Percentiles rank a stretch among this genome's conserved stretches.
phyloP scores from a whole-genome alignment of 2,888 invertebrate species.

The Vanessa cardui region DNA sequence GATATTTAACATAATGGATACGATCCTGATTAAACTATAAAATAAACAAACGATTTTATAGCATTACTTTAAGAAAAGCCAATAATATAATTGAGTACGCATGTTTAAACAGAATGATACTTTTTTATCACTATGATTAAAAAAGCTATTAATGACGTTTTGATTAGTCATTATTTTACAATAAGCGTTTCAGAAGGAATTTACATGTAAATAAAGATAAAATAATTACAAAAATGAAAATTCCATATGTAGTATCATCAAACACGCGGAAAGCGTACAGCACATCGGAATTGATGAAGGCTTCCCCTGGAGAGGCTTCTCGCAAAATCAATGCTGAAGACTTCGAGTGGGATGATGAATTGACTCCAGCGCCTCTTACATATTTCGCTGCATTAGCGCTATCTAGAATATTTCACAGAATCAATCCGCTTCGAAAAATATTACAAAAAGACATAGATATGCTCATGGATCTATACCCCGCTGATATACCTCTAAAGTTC shows the following conservation, averaged over 20 bases:
- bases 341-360: conserved; percentile 71
- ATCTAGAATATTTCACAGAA: conserved; percentile 69
- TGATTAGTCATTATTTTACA: background rate
- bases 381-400: conserved; percentile 61
- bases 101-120: too few relatives aligned
- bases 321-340: conserved; percentile 70
- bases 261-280: conserved; percentile 63
- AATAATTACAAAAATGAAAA: conserved; percentile 59
- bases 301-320: conserved; percentile 54
- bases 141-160: too few relatives aligned
- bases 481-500: conserved; percentile 81
- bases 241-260: conserved; percentile 68
- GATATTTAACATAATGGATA: too few relatives aligned
- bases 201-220: too few relatives aligned
- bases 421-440: conserved; percentile 80
- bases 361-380: conserved; percentile 72
- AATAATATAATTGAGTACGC: too few relatives aligned
- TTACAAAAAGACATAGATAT: conserved; percentile 82
- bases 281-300: conserved; percentile 56
- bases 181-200: background rate
- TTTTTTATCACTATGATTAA: too few relatives aligned
- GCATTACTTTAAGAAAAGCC: too few relatives aligned
- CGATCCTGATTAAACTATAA: too few relatives aligned
- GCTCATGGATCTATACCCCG: conserved; percentile 84
- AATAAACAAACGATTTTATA: too few relatives aligned